These are phyloP conservation scores for Ennomos erosarius DNA, from an alignment of 2,888 invertebrate genomes.

Conservation along the genomic window DNA sequence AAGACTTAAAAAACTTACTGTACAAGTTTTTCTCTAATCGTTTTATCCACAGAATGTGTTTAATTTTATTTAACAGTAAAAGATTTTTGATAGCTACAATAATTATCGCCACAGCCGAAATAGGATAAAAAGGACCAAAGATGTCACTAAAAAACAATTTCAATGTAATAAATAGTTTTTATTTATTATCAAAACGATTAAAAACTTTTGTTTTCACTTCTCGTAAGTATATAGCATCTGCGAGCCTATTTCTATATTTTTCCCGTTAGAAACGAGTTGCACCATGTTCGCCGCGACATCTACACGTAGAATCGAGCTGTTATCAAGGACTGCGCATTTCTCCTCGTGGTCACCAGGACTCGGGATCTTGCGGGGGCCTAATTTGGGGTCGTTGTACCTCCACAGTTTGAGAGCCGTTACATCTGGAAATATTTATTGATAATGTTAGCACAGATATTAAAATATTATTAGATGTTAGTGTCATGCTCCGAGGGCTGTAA, in stretches of 20 bases:
- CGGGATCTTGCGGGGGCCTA: conserved; percentile 92
- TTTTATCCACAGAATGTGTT: too few species aligned
- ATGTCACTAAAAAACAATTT: conserved; percentile 6
- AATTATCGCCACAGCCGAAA: too few species aligned
- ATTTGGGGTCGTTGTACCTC: conserved; percentile 90
- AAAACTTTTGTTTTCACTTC: conserved; percentile 50
- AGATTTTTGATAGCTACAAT: too few species aligned
- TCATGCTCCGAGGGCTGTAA: too few species aligned
- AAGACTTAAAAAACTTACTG: too few species aligned
- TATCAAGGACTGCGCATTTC: conserved; percentile 84
- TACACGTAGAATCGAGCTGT: conserved; percentile 79
- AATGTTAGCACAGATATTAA: too few species aligned
- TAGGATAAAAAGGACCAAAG: neutral
- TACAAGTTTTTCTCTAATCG: too few species aligned
- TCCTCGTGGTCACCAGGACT: conserved; percentile 86
- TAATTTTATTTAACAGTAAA: too few species aligned
- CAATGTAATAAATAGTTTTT: conserved; percentile 46
- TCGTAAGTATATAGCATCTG: conserved; percentile 83
- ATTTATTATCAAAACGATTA: conserved; percentile 33
- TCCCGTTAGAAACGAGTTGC: conserved; percentile 72
- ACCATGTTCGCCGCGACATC: conserved; percentile 75
- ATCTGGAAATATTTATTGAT: too few species aligned
- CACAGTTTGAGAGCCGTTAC: conserved; percentile 87
- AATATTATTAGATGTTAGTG: too few species aligned
- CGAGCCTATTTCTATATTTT: conserved; percentile 77